Percentiles rank a stretch among this genome's conserved stretches.
These are phyloP conservation scores for Sebastes hubbsi DNA, from an alignment of 2,797 vertebrate genomes.

Conservation along the genomic window DNA sequence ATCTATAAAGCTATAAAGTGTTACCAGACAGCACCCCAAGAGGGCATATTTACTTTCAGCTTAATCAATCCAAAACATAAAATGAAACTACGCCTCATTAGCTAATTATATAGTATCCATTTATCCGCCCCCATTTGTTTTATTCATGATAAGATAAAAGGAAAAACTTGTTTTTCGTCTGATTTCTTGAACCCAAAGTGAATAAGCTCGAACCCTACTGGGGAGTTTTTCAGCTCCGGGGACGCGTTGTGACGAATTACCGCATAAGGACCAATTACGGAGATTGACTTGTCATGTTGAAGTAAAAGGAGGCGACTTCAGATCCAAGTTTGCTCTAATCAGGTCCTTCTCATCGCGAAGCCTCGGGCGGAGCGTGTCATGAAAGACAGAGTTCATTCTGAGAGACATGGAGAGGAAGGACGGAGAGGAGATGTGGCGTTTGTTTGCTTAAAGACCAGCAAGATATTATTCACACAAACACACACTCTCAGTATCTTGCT, in stretches of 20 bases:
- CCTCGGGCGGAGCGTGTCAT: slow-evolving; percentile 22
- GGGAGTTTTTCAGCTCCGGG: slow-evolving; percentile 3
- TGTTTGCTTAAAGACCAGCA: slow-evolving; percentile 24
- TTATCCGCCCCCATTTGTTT: slow-evolving; percentile 18
- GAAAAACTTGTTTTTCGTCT: background rate
- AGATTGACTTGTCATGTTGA: slow-evolving; percentile 24
- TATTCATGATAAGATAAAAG: slow-evolving; percentile 21
- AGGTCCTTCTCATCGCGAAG: background rate
- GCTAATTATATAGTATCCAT: slow-evolving; percentile 43
- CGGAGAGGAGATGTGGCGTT: background rate
- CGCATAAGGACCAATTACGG: slow-evolving; percentile 44
- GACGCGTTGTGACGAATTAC: slow-evolving; percentile 14
- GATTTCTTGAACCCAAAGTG: slow-evolving; percentile 11
- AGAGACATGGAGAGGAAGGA: slow-evolving; percentile 7
- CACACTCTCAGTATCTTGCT: background rate
- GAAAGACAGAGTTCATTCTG: slow-evolving; percentile 10
- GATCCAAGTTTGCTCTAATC: slow-evolving; percentile 35
- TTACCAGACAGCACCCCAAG: slow-evolving; percentile 2
- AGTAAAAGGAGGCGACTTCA: slow-evolving; percentile 31
- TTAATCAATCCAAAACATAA: slow-evolving; percentile 55
- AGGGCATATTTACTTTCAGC: slow-evolving; percentile 40
- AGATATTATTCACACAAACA: background rate
- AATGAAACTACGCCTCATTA: slow-evolving; percentile 49
- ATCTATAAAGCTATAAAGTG: slow-evolving; percentile 52
- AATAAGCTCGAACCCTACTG: background rate